Evolutionary conservation across 2,888 invertebrate genomes (phyloP), one percentile per base, ranked within the genome.

Genomic region (Erannis defoliaria): DNA sequence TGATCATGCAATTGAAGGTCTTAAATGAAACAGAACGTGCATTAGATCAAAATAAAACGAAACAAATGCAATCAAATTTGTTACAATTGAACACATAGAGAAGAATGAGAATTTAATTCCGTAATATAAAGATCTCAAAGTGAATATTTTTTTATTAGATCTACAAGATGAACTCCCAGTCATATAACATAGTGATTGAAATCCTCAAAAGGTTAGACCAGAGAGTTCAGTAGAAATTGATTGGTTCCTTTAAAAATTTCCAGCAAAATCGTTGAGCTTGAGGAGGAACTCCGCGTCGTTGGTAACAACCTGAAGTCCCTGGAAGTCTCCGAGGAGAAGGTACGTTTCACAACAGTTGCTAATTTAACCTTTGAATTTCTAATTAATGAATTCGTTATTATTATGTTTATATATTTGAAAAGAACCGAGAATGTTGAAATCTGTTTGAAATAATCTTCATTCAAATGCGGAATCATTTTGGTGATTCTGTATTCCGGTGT

Each of bases 281-380:
- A 99, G 94, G 99, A 99, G 93, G 99, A 99, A 94, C 96, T 99
- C 93, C 98, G 99, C 92, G 99, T 99, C 86, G 99, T 99, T 93
- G 99, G 99, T 90, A 99, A 99, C 97, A 99, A 99, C 96, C 95
- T 99, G 95, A 99, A 99, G 94, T 99, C 99, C 89, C 97, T 99
- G 90, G 99, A 99, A 95, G 99, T 99, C 89, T 98, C 98, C 85
- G 99, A 99, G 95, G 99, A 99, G 94, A 99, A 99, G 98, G 99
- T 99, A 96, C 93, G 94, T 88, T 68, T 33, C 48, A 50, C 10
- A 9, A 14, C 48, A 23, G 3, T 45, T 51, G 12, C 14, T 26
- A 23, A n/a, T 46, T n/a, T 26, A 38, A 49, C 31, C 10, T 14
- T 26, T 26, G 23, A 33, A 14, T 46, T 4, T 31, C 5, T 5